A percentile compares a stretch with the other conserved stretches of the same genome.
Conservation (phyloP, 2,888 invertebrate genomes). For the Patella depressa region DNA sequence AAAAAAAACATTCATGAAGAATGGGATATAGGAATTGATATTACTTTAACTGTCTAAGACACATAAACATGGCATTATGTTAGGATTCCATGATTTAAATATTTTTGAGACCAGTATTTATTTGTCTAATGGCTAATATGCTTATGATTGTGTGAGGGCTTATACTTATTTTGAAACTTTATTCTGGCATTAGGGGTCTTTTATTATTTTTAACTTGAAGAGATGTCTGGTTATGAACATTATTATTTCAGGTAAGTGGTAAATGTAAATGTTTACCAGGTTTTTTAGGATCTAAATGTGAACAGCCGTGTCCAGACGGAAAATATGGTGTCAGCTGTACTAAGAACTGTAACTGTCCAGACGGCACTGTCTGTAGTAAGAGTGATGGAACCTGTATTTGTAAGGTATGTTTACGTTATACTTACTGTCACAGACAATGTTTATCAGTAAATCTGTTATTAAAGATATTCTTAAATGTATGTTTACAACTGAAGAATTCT, state of each 20-base stretch:
- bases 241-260: conserved; percentile 37
- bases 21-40: too few species aligned
- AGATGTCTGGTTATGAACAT: too few species aligned
- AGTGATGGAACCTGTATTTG: conserved; percentile 47
- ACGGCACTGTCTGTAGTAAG: conserved; percentile 44
- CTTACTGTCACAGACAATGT: background rate
- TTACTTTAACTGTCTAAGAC: too few species aligned
- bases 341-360: conserved; percentile 35
- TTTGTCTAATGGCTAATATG: too few species aligned
- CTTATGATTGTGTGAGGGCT: background rate
- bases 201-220: too few species aligned
- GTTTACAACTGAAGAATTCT: too few species aligned
- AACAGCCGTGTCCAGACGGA: conserved; percentile 43
- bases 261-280: conserved; percentile 48
- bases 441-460: background rate
- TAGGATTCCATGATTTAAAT: too few species aligned
- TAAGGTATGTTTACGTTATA: conserved; percentile 28
- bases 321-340: conserved; percentile 53
- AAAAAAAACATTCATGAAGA: too few species aligned
- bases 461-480: too few species aligned
- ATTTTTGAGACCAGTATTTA: too few species aligned
- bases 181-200: background rate
- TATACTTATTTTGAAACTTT: background rate
- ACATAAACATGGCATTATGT: too few species aligned
- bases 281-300: conserved; percentile 41